These are phyloP conservation scores for Bombus cullumanus DNA, from an alignment of 1,140 invertebrate genomes.

Conservation along the genomic window DNA sequence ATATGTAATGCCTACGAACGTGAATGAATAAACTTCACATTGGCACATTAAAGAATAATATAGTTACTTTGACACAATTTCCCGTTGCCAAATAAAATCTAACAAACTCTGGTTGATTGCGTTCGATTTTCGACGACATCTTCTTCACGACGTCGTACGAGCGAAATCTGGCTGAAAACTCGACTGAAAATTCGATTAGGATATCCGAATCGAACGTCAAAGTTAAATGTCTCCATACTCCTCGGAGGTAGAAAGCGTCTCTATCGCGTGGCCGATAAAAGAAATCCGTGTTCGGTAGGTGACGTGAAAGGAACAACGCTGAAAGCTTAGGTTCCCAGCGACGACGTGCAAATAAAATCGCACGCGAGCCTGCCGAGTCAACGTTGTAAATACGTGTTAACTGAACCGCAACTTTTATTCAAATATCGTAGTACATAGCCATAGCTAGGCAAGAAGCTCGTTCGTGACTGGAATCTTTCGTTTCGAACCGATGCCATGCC, in stretches of 20 bases:
- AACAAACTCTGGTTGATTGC: background rate
- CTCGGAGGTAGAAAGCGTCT: no score
- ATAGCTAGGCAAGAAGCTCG: background rate
- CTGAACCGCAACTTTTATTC: slow-evolving; percentile 33
- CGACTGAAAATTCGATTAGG: slow-evolving; percentile 2
- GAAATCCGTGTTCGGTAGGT: background rate
- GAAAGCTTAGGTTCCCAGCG: no score
- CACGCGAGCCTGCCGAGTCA: background rate
- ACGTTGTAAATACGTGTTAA: slow-evolving; percentile 27
- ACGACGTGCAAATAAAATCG: background rate
- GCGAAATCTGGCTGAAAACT: background rate
- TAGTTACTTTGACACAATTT: background rate
- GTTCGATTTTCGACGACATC: background rate
- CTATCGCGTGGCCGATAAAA: background rate
- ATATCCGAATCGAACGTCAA: slow-evolving; percentile 11
- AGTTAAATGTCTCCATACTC: background rate
- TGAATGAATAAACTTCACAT: background rate
- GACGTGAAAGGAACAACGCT: background rate
- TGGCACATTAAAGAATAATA: background rate
- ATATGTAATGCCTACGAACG: background rate
- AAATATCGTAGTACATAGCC: background rate
- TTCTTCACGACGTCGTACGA: background rate
- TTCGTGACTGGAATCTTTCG: slow-evolving; percentile 19
- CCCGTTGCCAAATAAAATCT: no score
- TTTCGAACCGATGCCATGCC: background rate